These are phyloP conservation scores for Sebastes elongatus DNA, from an alignment of 2,797 vertebrate genomes.

Conservation along the genomic window DNA sequence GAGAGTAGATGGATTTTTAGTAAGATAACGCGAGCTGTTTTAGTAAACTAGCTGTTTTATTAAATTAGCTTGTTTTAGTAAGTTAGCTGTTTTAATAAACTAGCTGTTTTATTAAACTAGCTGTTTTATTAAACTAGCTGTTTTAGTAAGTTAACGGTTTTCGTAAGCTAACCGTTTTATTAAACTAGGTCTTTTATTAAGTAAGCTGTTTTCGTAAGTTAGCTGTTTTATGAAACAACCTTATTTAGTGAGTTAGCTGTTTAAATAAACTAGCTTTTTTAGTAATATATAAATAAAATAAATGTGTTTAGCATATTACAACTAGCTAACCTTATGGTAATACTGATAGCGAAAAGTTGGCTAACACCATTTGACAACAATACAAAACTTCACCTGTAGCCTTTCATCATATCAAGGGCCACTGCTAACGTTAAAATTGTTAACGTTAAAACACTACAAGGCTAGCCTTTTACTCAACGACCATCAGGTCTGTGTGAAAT, in stretches of 20 bases:
- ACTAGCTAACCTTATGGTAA: neutral
- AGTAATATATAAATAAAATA: no score
- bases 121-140: neutral
- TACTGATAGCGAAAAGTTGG: neutral
- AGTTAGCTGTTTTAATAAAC: neutral
- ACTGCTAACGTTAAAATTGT: neutral
- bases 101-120: no score
- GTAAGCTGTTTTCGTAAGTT: no score
- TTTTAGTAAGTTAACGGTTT: neutral
- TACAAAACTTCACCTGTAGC: neutral
- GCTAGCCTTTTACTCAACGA: neutral
- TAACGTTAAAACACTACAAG: neutral
- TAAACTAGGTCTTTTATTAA: neutral
- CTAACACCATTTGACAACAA: neutral
- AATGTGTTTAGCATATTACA: neutral
- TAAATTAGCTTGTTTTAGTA: neutral
- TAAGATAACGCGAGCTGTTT: neutral
- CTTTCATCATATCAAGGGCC: neutral
- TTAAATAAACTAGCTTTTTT: no score
- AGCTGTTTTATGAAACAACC: no score
- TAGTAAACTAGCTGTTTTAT: neutral
- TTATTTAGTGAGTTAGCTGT: no score
- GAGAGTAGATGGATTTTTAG: neutral
- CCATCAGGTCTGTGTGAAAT: conserved; percentile 7
- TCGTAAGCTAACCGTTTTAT: neutral